Conservation (phyloP, 2,888 invertebrate species). For the Temnothorax rugatulus region DNA sequence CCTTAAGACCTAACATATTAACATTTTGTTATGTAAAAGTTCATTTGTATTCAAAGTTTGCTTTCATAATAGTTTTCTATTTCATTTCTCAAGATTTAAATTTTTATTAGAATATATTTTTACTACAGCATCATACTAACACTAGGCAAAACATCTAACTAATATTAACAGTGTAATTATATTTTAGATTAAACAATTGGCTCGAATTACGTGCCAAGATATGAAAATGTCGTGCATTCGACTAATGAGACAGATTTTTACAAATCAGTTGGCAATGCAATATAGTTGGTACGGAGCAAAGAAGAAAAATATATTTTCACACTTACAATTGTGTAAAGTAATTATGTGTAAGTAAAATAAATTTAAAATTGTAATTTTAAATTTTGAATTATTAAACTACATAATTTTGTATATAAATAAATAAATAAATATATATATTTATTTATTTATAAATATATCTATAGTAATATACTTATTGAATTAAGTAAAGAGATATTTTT, state of each 20-base stretch:
- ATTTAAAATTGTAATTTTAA: constrained; percentile 6
- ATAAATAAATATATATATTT: too few species aligned
- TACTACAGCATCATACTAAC: background rate
- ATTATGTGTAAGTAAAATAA: constrained; percentile 26
- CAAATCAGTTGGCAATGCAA: background rate
- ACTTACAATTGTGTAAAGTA: constrained; percentile 10
- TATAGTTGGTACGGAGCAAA: constrained; percentile 16
- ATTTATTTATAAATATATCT: too few species aligned
- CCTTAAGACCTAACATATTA: background rate
- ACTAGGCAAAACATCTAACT: background rate
- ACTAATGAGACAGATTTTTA: background rate
- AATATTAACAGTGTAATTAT: background rate
- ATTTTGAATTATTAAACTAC: background rate
- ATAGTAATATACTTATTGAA: too few species aligned
- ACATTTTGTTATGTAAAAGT: background rate
- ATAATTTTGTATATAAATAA: too few species aligned
- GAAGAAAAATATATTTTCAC: background rate
- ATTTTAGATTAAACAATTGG: constrained; percentile 17
- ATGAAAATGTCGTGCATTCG: background rate
- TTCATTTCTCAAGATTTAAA: background rate
- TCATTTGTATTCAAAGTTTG: background rate
- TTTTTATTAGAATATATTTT: background rate
- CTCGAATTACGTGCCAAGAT: background rate
- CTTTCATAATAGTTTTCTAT: background rate
- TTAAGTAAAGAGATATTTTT: too few species aligned